Evolutionary conservation across 2,888 invertebrate species (phyloP).

Genomic region (Willowsia nigromaculata): DNA sequence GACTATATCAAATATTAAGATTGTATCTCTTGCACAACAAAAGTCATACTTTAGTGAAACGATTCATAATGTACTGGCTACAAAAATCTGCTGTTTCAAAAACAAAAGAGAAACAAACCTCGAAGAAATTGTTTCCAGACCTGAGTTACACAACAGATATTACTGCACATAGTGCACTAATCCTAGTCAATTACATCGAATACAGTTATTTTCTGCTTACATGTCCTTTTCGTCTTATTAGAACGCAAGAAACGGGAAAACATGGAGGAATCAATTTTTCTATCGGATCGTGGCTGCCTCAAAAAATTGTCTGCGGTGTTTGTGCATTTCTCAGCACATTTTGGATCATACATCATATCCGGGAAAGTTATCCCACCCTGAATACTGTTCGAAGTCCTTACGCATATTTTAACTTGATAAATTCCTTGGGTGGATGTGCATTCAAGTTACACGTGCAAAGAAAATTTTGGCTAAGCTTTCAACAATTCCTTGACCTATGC

Average conservation of each 20-base stretch:
- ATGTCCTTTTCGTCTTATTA: background rate
- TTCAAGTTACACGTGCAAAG: background rate
- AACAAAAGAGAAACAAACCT: no score
- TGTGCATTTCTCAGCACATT: background rate
- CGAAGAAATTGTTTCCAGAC: no score
- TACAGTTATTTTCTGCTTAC: background rate
- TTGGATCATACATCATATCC: background rate
- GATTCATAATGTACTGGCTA: no score
- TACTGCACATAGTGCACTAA: no score
- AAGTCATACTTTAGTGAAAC: no score
- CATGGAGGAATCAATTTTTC: background rate
- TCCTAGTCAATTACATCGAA: background rate
- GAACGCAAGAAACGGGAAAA: background rate
- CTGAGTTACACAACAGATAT: no score
- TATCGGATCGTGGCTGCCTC: background rate
- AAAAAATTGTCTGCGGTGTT: background rate
- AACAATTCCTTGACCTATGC: background rate
- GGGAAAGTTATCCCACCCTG: background rate
- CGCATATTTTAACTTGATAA: background rate
- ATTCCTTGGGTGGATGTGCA: background rate
- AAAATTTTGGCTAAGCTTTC: background rate
- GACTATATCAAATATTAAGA: no score
- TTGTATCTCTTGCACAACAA: no score
- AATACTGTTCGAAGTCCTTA: background rate
- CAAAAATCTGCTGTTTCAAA: no score